Percentiles rank a stretch among this genome's conserved stretches.
phyloP scores from a whole-genome alignment of 2,797 vertebrate species.

The Phataginus tetradactyla region DNA sequence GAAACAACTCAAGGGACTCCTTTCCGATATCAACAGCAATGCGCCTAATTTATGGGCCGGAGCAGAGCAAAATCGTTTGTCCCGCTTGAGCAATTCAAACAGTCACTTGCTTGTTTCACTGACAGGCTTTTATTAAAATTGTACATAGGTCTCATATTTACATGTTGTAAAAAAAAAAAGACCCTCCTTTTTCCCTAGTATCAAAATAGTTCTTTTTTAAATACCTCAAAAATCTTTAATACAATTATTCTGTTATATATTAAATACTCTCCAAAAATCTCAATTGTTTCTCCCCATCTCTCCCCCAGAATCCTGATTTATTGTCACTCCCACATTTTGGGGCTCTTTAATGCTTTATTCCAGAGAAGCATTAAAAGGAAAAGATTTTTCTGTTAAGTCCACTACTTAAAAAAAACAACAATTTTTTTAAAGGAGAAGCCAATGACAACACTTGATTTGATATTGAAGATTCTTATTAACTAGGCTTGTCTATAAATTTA shows the following conservation, averaged over 20 bases:
- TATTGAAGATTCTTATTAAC: neutral
- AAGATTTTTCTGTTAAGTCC: neutral
- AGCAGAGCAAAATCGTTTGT: neutral
- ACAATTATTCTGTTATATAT: slow-evolving; percentile 66
- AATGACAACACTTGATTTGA: neutral
- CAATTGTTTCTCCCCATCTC: neutral
- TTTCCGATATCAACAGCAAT: neutral
- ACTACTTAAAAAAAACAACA: neutral
- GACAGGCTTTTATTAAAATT: slow-evolving; percentile 70
- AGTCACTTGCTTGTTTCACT: neutral
- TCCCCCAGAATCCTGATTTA: neutral
- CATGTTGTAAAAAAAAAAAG: neutral
- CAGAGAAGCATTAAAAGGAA: slow-evolving; percentile 19
- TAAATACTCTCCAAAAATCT: slow-evolving; percentile 65
- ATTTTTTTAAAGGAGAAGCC: neutral
- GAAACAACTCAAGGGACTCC: neutral
- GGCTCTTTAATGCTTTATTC: slow-evolving; percentile 52
- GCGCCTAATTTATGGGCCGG: neutral
- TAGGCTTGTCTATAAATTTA: neutral
- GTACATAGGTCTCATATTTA: slow-evolving; percentile 34
- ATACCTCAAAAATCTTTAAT: slow-evolving; percentile 66
- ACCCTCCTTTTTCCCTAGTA: slow-evolving; percentile 50
- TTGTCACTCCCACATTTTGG: neutral
- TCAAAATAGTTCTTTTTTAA: slow-evolving; percentile 81
- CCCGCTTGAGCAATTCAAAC: slow-evolving; percentile 17